Evolutionary conservation across 2,113 vertebrate species (phyloP).

Genomic region (Cygnus atratus): DNA sequence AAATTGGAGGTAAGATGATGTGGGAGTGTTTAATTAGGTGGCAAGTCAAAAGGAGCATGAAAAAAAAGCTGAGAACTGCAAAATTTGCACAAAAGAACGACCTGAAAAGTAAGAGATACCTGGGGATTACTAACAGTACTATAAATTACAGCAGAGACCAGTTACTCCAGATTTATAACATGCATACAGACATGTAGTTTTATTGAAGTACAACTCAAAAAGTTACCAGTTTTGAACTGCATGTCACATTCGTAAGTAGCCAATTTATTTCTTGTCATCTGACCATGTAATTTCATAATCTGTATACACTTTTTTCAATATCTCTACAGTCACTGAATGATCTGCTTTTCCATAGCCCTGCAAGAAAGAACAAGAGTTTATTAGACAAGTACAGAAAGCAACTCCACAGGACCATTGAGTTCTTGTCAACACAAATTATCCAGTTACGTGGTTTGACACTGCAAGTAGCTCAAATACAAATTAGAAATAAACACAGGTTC

Average conservation of each 20-base stretch:
- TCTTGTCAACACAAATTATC: neutral
- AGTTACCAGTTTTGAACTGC: neutral
- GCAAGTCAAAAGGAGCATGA: neutral
- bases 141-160: neutral
- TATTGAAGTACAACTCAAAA: neutral
- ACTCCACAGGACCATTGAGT: neutral
- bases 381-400: neutral
- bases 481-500: neutral
- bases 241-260: neutral
- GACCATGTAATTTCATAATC: slow-evolving; percentile 88
- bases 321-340: slow-evolving; percentile 83
- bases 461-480: neutral
- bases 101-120: neutral
- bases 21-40: neutral
- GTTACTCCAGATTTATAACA: neutral
- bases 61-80: neutral
- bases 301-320: slow-evolving; percentile 81
- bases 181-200: neutral
- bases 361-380: neutral
- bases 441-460: neutral
- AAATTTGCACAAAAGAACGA: neutral
- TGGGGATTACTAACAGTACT: neutral
- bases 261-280: slow-evolving; percentile 80
- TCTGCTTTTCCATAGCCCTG: slow-evolving; percentile 92
- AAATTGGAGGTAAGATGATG: neutral